Base-by-base conservation (phyloP, 1,140 invertebrate species). In the Atopsyche davidsoni region DNA sequence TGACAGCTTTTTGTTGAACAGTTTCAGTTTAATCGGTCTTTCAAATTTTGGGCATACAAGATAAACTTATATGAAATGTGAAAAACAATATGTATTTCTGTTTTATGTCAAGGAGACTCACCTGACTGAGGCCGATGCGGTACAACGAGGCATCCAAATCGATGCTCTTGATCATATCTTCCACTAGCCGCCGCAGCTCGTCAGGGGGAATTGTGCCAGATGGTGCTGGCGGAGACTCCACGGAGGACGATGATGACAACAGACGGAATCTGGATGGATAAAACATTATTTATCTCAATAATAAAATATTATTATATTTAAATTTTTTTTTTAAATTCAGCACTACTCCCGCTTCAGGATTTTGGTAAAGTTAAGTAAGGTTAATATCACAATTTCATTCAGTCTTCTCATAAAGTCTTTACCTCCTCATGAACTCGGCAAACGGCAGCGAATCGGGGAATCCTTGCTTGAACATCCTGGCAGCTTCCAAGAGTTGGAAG, bases 401-500 rank as follows among this genome's bases (percentile, higher is more conserved):
- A n/a, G n/a, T n/a, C n/a, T n/a, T n/a, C n/a, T n/a, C n/a, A n/a
- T n/a, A n/a, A n/a, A n/a, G n/a, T n/a, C n/a, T n/a, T n/a, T 58
- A 73, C 71, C 86, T 80, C 54, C 92, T 79, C 47, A 87, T 76
- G 63, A 98, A 96, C 71, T 96, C 93, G 21, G 80, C 76, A 38
- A 94, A 81, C 34, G 83, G 85, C 77, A 96, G 81, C 60, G 87
- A 82, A 63, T 92, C 89, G 2, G 93, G 93, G 70, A 90, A 96
- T 24, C 93, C 92, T 72, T 93, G 87, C 62, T 95, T 93, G 72
- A 92, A 85, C 35, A 96, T 75, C 16, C 93, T 78, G 9, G 94
- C 82, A 13, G 89, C 85, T 59, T 95, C 88, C 34, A 96, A 74
- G 17, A 97, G 81, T 75, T 96, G 89, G 55, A 86, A 85, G 16